Evolutionary conservation across 2,888 invertebrate species (phyloP).

Genomic region (Orthosia gothica): DNA sequence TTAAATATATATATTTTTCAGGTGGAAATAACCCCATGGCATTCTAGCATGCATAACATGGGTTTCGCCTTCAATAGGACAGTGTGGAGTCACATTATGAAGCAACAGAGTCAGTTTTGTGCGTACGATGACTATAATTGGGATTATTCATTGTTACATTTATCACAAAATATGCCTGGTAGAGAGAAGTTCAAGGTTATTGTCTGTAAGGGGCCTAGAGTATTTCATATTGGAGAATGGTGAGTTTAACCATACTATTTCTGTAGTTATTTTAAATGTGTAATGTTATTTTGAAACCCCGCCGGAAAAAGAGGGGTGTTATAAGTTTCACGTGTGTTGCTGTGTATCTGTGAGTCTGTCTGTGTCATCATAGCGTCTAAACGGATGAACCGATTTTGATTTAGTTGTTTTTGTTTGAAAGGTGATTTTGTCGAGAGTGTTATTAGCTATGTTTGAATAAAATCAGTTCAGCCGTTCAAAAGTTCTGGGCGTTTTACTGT

Average conservation of each 20-base stretch:
- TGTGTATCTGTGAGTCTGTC: too few species aligned
- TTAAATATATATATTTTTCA: slow-evolving; percentile 81
- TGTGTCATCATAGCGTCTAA: too few species aligned
- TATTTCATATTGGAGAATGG: slow-evolving; percentile 99
- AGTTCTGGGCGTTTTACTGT: too few species aligned
- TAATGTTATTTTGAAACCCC: too few species aligned
- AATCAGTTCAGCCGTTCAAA: too few species aligned
- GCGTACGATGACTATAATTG: slow-evolving; percentile 99
- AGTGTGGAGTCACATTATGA: slow-evolving; percentile 96
- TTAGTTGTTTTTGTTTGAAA: too few species aligned
- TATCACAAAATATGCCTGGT: slow-evolving; percentile 96
- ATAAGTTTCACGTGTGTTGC: too few species aligned
- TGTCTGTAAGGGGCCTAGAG: slow-evolving; percentile 97
- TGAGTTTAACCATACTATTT: slow-evolving; percentile 84
- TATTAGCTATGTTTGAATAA: too few species aligned
- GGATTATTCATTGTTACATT: slow-evolving; percentile 99
- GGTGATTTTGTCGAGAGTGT: too few species aligned
- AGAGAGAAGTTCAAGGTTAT: slow-evolving; percentile 95
- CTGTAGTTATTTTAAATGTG: too few species aligned
- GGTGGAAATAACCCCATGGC: slow-evolving; percentile 98
- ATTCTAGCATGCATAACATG: slow-evolving; percentile 99
- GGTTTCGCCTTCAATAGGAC: slow-evolving; percentile 98
- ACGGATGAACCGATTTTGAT: too few species aligned
- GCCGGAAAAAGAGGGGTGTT: too few species aligned
- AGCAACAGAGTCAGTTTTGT: slow-evolving; percentile 97